Base-by-base conservation (phyloP, 1,140 invertebrate genomes). In the Dryas iulia region DNA sequence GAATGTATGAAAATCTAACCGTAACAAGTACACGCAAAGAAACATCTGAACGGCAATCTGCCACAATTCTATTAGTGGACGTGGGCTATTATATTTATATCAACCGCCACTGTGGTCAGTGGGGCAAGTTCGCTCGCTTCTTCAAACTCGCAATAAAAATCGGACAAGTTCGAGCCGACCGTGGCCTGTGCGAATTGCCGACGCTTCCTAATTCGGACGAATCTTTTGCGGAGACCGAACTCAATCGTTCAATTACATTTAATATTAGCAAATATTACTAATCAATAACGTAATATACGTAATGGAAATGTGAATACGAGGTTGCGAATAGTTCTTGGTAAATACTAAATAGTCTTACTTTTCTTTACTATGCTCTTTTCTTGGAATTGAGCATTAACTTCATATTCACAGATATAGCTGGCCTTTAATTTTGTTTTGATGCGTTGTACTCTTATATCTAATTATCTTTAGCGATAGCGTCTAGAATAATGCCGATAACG, bases 71-170 rank as follows among this genome's bases (percentile, higher is more conserved):
- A 69, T 84, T 83, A 83, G 73, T 78, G 77, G 73, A 80, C 76
- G 77, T 82, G 76, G 72, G 73, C 79, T 74, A 81, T 86, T 87
- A 85, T 88, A 88, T 90, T 86, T 87, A 87, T 86, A 84, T 82
- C 79, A 83, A 83, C 71, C 78, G 73, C 69, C 66, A 81, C 66
- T 58, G 76, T 87, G 82, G 86, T 91, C 85, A 91, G 73, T 89
- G 79, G 89, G 81, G 81, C 89, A 91, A 89, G 87, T 89, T 90
- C 86, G 84, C 75, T 84, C 79, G 82, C 82, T 89, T 86, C 82
- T 85, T 84, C 80, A 87, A 82, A 87, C 84, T 83, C 78, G 78
- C 78, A 86, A 82, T 82, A 91, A 89, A 90, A 90, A 86, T 90
- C 83, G 83, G 80, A 75, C 89, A 88, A 87, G 89, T 88, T 87